Conservation (phyloP, 1,140 invertebrate species). For the Vollenhovia emeryi region DNA sequence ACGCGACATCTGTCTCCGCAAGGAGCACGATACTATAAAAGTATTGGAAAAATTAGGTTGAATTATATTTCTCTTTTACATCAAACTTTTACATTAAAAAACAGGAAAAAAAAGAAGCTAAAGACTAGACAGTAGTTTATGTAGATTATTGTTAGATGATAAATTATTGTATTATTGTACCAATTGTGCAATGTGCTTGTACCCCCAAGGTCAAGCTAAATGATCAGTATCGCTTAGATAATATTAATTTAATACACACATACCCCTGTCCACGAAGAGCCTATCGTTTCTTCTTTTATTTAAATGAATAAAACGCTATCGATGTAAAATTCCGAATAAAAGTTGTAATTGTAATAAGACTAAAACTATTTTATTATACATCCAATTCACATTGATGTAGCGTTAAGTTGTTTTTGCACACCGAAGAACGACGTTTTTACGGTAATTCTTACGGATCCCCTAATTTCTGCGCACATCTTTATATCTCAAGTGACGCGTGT, state of each 20-base stretch:
- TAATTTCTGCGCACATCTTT: not conserved
- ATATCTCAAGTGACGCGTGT: not conserved
- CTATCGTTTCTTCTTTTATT: conserved; percentile 56
- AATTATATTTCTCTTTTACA: conserved; percentile 28
- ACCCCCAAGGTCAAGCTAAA: conserved; percentile 10
- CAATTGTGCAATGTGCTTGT: conserved; percentile 12
- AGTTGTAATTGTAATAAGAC: conserved; percentile 79
- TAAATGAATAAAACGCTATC: conserved; percentile 72
- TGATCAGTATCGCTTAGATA: conserved; percentile 5
- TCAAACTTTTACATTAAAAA: conserved; percentile 25
- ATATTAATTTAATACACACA: conserved; percentile 50
- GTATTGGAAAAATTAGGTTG: not conserved
- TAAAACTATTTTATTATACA: conserved; percentile 79
- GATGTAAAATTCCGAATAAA: conserved; percentile 77
- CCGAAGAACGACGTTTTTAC: not conserved
- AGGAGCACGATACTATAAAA: conserved; percentile 14
- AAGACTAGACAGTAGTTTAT: conserved; percentile 32
- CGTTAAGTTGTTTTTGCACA: not conserved
- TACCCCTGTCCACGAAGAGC: conserved; percentile 30
- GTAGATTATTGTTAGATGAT: conserved; percentile 49
- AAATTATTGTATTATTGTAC: conserved; percentile 41
- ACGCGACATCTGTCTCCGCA: not conserved
- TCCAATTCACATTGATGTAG: conserved; percentile 27
- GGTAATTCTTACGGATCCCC: not conserved
- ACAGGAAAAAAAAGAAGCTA: conserved; percentile 2